phyloP scores from a whole-genome alignment of 2,113 vertebrate species.

The Xenus cinereus region DNA sequence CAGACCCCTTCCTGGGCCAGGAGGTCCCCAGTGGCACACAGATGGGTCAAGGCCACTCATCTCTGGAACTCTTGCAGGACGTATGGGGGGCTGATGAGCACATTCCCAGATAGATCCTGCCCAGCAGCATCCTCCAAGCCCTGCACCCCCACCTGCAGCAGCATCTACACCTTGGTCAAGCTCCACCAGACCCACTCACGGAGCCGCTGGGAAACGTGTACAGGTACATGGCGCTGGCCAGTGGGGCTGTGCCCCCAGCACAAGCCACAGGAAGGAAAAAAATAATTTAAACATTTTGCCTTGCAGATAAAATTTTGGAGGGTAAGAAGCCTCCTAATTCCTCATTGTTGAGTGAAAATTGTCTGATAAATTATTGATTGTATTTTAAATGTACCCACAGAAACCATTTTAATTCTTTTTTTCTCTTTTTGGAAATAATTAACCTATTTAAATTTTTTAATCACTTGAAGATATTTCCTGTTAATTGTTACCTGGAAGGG shows the following conservation, averaged over 20 bases:
- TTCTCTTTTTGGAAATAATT: constrained; percentile 65
- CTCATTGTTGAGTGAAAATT: constrained; percentile 55
- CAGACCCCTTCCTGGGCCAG: not conserved
- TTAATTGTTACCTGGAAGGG: not conserved
- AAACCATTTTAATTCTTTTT: constrained; percentile 58
- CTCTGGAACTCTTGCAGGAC: not conserved
- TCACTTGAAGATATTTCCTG: constrained; percentile 8
- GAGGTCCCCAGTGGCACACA: rapidly evolving
- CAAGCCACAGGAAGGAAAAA: not conserved
- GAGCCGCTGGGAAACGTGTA: not conserved
- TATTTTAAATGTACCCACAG: constrained; percentile 65
- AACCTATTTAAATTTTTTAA: constrained; percentile 63
- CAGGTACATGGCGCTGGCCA: not conserved
- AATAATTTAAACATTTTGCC: not conserved
- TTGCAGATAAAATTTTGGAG: constrained; percentile 17
- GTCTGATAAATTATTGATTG: constrained; percentile 67
- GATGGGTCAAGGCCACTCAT: rapidly evolving
- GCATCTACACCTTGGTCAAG: not conserved
- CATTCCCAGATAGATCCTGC: not conserved
- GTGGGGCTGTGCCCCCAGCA: not conserved
- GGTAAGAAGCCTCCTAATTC: constrained; percentile 45
- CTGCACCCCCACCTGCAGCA: not conserved
- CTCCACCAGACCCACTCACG: not conserved
- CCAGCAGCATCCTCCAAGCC: not conserved
- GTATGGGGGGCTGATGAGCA: rapidly evolving